phyloP scores from a whole-genome alignment of 2,113 vertebrate genomes.

The Monopterus albus region DNA sequence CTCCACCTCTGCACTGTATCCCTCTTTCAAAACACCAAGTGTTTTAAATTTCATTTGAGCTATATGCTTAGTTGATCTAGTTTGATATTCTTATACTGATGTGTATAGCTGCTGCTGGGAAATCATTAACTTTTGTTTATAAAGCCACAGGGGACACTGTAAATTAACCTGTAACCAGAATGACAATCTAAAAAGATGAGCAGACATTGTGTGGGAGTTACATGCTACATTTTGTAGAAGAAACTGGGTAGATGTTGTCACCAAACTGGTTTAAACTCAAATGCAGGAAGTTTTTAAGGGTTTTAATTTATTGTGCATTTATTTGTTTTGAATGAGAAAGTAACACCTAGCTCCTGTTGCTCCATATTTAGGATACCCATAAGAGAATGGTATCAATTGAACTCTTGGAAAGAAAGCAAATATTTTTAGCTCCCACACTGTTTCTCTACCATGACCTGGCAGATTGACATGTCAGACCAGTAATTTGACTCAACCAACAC shows the following conservation, averaged over 20 bases:
- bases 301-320: slow-evolving; percentile 3
- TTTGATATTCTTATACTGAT: slow-evolving; percentile 32
- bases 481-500: no score
- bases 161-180: slow-evolving; percentile 28
- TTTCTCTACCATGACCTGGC: not conserved
- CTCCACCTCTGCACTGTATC: not conserved
- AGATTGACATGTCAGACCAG: no score
- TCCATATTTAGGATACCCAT: no score
- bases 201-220: not conserved
- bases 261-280: not conserved
- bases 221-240: not conserved
- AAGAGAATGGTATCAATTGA: no score
- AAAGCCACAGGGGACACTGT: slow-evolving; percentile 7
- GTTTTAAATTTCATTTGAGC: slow-evolving; percentile 46
- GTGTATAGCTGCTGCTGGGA: slow-evolving; percentile 1
- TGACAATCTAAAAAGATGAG: slow-evolving; percentile 10
- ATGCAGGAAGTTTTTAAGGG: not conserved
- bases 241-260: not conserved
- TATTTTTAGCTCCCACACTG: no score
- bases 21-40: no score
- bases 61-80: slow-evolving; percentile 15
- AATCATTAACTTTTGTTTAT: slow-evolving; percentile 44
- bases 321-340: not conserved
- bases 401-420: no score
- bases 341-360: slow-evolving; percentile 2